A percentile compares a stretch with the other conserved stretches of the same genome.
These are phyloP conservation scores for Sarcophaga variegata DNA, from an alignment of 2,888 invertebrate genomes.

Conservation along the genomic window DNA sequence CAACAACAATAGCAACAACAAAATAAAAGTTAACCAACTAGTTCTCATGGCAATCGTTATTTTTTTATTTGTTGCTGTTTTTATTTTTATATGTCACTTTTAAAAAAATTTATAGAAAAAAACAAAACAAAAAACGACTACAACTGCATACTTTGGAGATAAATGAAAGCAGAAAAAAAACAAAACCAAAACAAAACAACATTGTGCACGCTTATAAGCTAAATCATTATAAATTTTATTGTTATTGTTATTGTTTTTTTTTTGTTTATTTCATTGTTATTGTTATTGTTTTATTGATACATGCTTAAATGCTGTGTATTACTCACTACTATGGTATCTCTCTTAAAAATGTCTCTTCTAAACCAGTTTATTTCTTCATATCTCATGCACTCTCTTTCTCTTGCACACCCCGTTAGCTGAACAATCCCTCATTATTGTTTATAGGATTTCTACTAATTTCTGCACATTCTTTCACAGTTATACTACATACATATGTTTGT, in stretches of 20 bases:
- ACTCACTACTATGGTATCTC: conserved; percentile 56
- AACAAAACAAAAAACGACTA: neutral
- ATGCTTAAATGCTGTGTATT: conserved; percentile 35
- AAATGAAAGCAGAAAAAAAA: neutral
- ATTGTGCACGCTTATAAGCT: conserved; percentile 26
- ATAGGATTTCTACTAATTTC: conserved; percentile 24
- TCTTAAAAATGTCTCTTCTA: neutral
- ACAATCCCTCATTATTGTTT: conserved; percentile 3
- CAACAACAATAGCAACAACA: neutral
- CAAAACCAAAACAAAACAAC: conserved; percentile 1
- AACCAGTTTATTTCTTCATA: conserved; percentile 39
- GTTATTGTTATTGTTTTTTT: conserved; percentile 12
- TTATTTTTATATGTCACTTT: conserved; percentile 31
- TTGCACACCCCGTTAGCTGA: neutral
- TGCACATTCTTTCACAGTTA: conserved; percentile 3
- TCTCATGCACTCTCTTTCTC: neutral
- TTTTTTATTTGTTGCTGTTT: conserved; percentile 3
- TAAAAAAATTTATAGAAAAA: conserved; percentile 6
- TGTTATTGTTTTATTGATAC: conserved; percentile 27
- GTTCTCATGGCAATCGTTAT: conserved; percentile 8
- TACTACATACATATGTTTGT: neutral
- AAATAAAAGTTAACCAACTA: conserved; percentile 39
- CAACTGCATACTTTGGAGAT: neutral
- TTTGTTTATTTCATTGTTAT: conserved; percentile 15
- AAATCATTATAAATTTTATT: conserved; percentile 7